A percentile compares a stretch with the other conserved stretches of the same genome.
These are phyloP conservation scores for Globodera rostochiensis DNA, from an alignment of 1,140 invertebrate species.

Conservation along the genomic window DNA sequence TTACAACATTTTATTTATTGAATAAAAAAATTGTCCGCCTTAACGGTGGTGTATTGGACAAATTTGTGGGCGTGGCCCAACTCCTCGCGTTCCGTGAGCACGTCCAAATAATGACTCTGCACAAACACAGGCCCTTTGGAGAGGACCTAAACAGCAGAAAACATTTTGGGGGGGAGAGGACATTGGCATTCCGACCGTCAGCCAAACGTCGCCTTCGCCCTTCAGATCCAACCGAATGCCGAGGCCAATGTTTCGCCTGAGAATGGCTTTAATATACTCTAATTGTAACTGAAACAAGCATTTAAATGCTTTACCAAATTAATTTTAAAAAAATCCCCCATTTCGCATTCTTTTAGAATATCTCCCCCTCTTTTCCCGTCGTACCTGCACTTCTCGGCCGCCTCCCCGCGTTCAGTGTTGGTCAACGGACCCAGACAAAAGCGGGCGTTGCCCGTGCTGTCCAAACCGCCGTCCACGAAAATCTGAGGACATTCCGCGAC, in stretches of 20 bases:
- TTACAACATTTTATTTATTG: no score
- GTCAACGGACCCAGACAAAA: conserved; percentile 41
- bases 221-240: conserved; percentile 45
- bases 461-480: conserved; percentile 42
- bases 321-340: background rate
- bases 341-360: no score
- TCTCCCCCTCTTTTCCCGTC: no score
- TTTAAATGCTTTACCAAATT: background rate
- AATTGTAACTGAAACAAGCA: background rate
- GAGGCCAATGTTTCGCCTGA: conserved; percentile 33
- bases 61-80: conserved; percentile 44
- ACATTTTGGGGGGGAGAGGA: background rate
- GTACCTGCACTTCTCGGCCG: conserved; percentile 27
- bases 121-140: conserved; percentile 37
- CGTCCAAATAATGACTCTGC: conserved; percentile 47
- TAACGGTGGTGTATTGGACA: conserved; percentile 41
- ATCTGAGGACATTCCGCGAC: conserved; percentile 30
- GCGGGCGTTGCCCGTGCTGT: conserved; percentile 23
- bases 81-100: conserved; percentile 36
- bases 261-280: conserved; percentile 8
- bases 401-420: conserved; percentile 25
- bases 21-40: conserved; percentile 18
- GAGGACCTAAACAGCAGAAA: conserved; percentile 5
- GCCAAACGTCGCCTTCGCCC: conserved; percentile 49
- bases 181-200: conserved; percentile 34